These are phyloP conservation scores for Macquaria ambigua DNA, from an alignment of 2,113 vertebrate genomes.

Conservation along the genomic window DNA sequence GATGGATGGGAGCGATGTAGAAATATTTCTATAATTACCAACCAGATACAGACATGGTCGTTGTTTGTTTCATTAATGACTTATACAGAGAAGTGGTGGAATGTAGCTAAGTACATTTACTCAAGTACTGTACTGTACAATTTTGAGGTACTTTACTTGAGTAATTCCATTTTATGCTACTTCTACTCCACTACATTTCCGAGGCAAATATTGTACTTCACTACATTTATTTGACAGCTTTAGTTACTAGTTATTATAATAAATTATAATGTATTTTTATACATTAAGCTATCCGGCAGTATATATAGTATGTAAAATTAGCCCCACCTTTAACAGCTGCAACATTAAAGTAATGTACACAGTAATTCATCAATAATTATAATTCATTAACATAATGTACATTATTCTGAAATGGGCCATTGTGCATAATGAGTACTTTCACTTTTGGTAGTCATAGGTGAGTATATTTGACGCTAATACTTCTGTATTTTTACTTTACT, in stretches of 20 bases:
- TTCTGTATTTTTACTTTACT: neutral
- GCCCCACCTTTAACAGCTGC: neutral
- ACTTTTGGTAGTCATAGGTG: neutral
- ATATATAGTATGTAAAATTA: neutral
- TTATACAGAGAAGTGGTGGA: neutral
- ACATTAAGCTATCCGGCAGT: neutral
- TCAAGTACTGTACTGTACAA: neutral
- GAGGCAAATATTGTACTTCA: neutral
- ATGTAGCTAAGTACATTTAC: neutral
- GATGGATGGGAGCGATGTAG: constrained; percentile 48
- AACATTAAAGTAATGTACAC: neutral
- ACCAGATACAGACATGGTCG: neutral
- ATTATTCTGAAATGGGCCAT: neutral
- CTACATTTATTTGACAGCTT: neutral
- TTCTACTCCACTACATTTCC: neutral
- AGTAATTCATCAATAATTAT: neutral
- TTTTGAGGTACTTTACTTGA: neutral
- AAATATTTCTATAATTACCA: constrained; percentile 68
- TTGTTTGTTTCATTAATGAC: neutral
- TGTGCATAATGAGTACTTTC: neutral
- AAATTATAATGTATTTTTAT: neutral
- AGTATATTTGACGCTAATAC: neutral
- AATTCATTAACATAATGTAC: neutral
- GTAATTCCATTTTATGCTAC: neutral
- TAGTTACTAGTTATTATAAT: neutral